phyloP scores from a whole-genome alignment of 2,888 invertebrate genomes.

The Megamerina dolium region DNA sequence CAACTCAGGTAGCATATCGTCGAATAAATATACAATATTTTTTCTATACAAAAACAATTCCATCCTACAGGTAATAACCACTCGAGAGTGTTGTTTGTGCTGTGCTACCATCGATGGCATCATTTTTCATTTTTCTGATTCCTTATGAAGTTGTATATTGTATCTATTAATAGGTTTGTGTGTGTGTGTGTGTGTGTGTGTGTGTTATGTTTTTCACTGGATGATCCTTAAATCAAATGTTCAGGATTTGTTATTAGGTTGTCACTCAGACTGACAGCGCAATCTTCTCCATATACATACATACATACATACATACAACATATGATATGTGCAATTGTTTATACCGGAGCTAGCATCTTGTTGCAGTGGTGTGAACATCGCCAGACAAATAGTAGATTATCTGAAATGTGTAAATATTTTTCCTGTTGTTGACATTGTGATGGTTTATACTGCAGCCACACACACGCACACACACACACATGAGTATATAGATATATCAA shows the following conservation, averaged over 20 bases:
- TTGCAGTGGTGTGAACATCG: conserved; percentile 25
- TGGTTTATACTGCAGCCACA: conserved; percentile 4
- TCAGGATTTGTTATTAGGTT: conserved; percentile 28
- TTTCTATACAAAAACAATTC: not conserved
- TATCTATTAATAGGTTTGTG: no score
- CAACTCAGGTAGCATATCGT: not conserved
- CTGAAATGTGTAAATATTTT: conserved; percentile 44
- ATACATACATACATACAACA: not conserved
- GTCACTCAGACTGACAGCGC: conserved; percentile 24
- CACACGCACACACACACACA: not conserved
- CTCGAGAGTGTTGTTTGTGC: no score
- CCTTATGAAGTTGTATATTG: no score
- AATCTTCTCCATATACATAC: not conserved
- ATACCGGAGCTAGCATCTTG: no score
- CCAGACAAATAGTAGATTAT: conserved; percentile 30
- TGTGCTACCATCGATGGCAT: no score
- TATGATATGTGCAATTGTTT: no score
- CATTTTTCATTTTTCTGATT: no score
- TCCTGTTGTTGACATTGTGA: conserved; percentile 36
- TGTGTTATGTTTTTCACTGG: conserved; percentile 20
- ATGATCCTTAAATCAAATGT: conserved; percentile 41
- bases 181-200: no score
- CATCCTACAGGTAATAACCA: no score
- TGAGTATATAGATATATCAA: not conserved
- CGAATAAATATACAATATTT: no score